Evolutionary conservation across 2,113 vertebrate species (phyloP).

Genomic region (Butorides virescens): DNA sequence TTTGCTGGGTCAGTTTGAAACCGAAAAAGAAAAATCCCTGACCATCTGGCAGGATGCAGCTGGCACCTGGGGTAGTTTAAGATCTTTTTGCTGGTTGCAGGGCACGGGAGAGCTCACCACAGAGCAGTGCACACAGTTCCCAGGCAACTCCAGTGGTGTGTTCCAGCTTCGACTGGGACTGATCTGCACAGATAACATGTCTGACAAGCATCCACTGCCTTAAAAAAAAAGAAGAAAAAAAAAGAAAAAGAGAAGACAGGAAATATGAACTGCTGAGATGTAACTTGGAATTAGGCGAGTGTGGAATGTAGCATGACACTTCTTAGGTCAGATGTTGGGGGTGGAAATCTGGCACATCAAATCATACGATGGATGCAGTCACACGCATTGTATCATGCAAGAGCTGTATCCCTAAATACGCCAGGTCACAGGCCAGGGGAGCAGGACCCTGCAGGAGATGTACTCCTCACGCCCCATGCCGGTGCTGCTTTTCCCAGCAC

Average conservation of each 20-base stretch:
- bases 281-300: background rate
- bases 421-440: accelerated
- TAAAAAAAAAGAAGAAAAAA: background rate
- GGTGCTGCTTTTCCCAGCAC: background rate
- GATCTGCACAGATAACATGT: background rate
- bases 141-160: background rate
- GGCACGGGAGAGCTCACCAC: background rate
- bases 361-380: background rate
- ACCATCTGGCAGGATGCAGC: constrained; percentile 34
- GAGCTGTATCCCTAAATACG: background rate
- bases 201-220: background rate
- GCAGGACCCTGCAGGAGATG: background rate
- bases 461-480: accelerated
- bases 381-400: background rate
- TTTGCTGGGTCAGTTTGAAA: constrained; percentile 32
- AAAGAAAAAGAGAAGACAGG: background rate
- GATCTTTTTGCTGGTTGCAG: background rate
- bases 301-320: background rate
- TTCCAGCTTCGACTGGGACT: background rate
- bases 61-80: constrained; percentile 3
- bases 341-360: background rate
- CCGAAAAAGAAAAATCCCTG: constrained; percentile 7
- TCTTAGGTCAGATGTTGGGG: background rate
- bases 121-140: background rate
- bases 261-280: background rate